These are phyloP conservation scores for Strix aluco DNA, from an alignment of 2,113 vertebrate species.

Conservation along the genomic window DNA sequence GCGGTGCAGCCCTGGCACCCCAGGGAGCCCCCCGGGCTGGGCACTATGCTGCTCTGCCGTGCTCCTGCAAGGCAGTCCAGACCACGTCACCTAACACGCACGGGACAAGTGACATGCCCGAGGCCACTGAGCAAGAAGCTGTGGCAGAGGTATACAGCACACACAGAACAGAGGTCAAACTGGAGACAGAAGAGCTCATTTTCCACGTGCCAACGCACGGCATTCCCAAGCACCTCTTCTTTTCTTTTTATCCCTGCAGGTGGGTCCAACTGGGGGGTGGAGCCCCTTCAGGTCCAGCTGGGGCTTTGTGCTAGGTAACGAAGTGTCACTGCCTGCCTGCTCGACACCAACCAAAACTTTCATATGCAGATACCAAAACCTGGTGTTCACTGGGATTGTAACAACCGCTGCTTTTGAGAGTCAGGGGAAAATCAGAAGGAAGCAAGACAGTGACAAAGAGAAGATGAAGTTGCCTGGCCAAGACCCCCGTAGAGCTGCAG, in stretches of 20 bases:
- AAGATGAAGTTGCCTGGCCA: neutral
- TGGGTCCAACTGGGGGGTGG: neutral
- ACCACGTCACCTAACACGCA: rapidly evolving
- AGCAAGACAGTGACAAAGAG: rapidly evolving
- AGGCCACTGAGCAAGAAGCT: neutral
- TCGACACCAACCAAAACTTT: neutral
- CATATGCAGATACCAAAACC: neutral
- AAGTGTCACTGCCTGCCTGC: neutral
- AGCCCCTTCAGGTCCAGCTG: neutral
- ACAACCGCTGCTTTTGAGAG: neutral
- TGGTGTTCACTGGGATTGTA: neutral
- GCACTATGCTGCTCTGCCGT: neutral
- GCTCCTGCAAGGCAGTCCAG: neutral
- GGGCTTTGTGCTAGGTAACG: neutral
- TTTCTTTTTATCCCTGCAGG: neutral
- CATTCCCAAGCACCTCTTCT: neutral
- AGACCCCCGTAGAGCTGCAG: neutral
- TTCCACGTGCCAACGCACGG: rapidly evolving
- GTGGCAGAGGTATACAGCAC: rapidly evolving
- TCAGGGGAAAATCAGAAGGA: neutral
- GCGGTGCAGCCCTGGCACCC: neutral
- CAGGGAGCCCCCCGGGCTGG: rapidly evolving
- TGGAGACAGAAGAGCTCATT: neutral
- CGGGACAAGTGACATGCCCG: neutral
- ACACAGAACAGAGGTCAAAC: too few species aligned